phyloP scores from a whole-genome alignment of 64 coral and sea anemone species.

The Catalaphyllia jardinei region DNA sequence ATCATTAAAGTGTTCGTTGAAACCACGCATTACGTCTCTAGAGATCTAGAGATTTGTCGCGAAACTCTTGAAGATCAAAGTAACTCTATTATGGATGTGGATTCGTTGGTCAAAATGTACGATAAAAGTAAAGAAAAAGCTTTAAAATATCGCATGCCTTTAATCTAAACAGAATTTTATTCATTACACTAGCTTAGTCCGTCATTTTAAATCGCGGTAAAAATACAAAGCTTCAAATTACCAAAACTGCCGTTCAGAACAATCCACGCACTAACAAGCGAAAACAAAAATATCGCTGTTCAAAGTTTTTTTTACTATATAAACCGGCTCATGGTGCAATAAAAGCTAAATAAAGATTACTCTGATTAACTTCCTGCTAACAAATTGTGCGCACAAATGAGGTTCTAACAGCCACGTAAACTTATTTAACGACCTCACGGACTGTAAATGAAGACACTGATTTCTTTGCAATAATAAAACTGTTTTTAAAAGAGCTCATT shows the following conservation, averaged over 20 bases:
- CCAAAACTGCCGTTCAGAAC: not conserved
- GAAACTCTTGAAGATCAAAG: too few species aligned
- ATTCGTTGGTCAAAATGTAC: too few species aligned
- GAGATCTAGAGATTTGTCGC: too few species aligned
- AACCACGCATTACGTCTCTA: too few species aligned
- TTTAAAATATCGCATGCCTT: too few species aligned
- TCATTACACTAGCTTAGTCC: too few species aligned
- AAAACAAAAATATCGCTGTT: not conserved
- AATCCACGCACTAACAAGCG: not conserved
- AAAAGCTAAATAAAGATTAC: not conserved
- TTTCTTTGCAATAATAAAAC: not conserved
- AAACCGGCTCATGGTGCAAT: not conserved
- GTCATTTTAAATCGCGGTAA: not conserved
- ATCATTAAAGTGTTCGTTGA: too few species aligned
- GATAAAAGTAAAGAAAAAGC: too few species aligned
- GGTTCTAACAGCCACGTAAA: conserved; percentile 22
- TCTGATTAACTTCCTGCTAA: not conserved
- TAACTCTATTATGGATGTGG: too few species aligned
- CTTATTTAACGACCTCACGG: conserved; percentile 17
- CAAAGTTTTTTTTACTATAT: not conserved
- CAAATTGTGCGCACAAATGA: conserved; percentile 11
- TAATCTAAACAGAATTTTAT: too few species aligned
- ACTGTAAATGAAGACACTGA: not conserved
- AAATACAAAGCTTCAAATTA: not conserved
- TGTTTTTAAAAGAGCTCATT: not conserved